These are phyloP conservation scores for Mormyrus proboscirostris DNA, from an alignment of 2,797 vertebrate species.

Conservation along the genomic window DNA sequence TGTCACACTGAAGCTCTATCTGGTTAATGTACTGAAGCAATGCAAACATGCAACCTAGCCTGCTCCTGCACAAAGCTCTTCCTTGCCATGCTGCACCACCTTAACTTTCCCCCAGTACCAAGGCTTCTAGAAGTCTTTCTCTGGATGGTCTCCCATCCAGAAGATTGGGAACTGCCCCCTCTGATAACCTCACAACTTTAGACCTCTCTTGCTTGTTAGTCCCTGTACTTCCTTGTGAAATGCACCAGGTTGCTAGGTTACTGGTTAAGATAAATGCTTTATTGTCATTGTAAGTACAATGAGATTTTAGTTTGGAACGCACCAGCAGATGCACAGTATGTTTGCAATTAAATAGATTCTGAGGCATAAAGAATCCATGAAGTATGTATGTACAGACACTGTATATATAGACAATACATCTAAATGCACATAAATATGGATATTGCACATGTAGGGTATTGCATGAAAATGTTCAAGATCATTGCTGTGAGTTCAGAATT, in stretches of 20 bases:
- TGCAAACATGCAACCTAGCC: neutral
- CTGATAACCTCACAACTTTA: neutral
- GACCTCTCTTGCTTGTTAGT: neutral
- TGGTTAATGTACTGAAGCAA: neutral
- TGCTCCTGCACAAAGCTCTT: neutral
- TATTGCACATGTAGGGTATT: too few species aligned
- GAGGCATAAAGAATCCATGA: too few species aligned
- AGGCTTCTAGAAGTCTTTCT: neutral
- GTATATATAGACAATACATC: too few species aligned
- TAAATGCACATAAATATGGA: too few species aligned
- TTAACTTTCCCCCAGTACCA: neutral
- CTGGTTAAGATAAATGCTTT: neutral
- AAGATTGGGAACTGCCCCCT: neutral
- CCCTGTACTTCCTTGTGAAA: neutral
- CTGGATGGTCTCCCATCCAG: neutral
- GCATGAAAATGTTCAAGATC: too few species aligned
- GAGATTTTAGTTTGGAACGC: too few species aligned
- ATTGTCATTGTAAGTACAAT: too few species aligned
- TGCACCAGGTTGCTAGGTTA: neutral
- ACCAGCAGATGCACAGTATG: too few species aligned
- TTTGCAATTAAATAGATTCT: too few species aligned
- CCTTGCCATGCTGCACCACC: neutral
- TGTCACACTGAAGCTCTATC: neutral
- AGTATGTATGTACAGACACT: too few species aligned
- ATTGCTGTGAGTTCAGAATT: too few species aligned